Percentiles rank a stretch among this genome's conserved stretches.
phyloP scores from a whole-genome alignment of 2,888 invertebrate genomes.

The Thymelicus acteon region DNA sequence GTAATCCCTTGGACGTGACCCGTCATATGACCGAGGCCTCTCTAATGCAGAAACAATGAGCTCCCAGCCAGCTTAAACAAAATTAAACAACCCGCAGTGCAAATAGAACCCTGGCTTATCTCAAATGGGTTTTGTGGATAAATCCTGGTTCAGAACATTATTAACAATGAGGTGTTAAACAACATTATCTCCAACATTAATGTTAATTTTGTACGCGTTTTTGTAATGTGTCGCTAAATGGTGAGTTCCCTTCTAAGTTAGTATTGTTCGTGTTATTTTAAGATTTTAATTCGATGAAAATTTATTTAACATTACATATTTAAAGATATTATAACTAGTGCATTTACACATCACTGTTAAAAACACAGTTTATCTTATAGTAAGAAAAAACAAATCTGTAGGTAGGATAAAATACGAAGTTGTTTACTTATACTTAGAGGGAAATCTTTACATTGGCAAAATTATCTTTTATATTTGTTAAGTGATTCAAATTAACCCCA shows the following conservation, averaged over 20 bases:
- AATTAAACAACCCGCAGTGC: conserved; percentile 29
- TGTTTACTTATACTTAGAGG: too few species aligned
- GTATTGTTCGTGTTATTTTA: neutral
- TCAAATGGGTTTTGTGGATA: conserved; percentile 19
- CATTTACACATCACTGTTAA: too few species aligned
- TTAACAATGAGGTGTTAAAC: conserved; percentile 3
- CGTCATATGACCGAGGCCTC: neutral
- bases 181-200: neutral
- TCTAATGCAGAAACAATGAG: conserved; percentile 29
- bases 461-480: too few species aligned
- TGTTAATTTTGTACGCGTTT: neutral
- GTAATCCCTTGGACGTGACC: conserved; percentile 22
- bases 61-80: conserved; percentile 24
- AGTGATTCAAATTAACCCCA: too few species aligned
- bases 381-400: too few species aligned
- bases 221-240: too few species aligned
- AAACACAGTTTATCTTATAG: too few species aligned
- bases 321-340: too few species aligned
- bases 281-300: neutral
- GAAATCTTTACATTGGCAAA: too few species aligned
- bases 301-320: too few species aligned
- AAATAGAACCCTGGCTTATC: conserved; percentile 25
- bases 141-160: conserved; percentile 1
- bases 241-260: too few species aligned
- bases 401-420: too few species aligned